Evolutionary conservation across 2,113 vertebrate genomes (phyloP).

Genomic region (Dendrocopos noguchii): DNA sequence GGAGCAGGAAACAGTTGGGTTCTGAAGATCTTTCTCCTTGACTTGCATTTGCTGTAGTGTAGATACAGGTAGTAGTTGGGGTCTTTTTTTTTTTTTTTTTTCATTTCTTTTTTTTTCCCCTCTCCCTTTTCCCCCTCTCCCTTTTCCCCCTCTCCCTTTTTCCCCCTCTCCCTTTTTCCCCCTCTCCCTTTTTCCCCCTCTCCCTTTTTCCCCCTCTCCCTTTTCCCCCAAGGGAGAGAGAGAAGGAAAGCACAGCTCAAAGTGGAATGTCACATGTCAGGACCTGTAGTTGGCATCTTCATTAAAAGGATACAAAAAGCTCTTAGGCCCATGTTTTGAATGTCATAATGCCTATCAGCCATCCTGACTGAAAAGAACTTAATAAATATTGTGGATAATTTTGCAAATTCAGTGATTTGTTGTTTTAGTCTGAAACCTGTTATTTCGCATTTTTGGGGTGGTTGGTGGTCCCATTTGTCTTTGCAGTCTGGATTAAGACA

Average conservation of each 20-base stretch:
- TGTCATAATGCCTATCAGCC: neutral
- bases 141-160: too few species aligned
- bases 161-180: too few species aligned
- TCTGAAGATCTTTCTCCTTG: neutral
- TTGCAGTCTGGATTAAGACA: neutral
- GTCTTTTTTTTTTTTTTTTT: fast-evolving
- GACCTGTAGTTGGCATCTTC: neutral
- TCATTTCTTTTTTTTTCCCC: too few species aligned
- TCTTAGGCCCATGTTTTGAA: neutral
- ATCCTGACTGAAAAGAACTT: neutral
- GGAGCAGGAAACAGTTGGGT: neutral
- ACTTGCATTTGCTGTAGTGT: neutral
- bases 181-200: too few species aligned
- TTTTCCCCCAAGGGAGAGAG: too few species aligned
- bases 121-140: too few species aligned
- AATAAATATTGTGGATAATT: neutral
- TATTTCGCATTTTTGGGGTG: neutral
- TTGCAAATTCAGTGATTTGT: neutral
- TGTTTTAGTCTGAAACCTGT: neutral
- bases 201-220: too few species aligned
- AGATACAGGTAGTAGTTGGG: neutral
- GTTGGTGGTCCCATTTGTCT: neutral
- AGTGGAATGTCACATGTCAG: neutral
- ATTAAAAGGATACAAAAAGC: neutral
- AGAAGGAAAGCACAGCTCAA: neutral